A percentile compares a stretch with the other conserved stretches of the same genome.
Conservation (phyloP, 2,797 vertebrate genomes). For the Hydrophis major region DNA sequence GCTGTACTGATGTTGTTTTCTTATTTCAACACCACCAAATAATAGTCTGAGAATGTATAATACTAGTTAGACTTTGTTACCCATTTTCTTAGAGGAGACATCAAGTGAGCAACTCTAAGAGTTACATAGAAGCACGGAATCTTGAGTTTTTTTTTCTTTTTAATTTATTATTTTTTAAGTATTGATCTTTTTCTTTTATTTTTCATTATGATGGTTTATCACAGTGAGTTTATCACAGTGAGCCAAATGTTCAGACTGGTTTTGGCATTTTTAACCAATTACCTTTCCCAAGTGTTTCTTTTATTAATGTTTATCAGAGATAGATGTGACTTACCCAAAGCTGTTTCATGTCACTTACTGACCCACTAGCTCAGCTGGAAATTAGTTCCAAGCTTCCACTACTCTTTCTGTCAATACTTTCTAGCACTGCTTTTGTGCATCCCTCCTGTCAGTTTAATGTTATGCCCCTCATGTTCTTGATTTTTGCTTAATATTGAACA, state of each 20-base stretch:
- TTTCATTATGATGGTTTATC: neutral
- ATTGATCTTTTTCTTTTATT: neutral
- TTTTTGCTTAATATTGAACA: neutral
- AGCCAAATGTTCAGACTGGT: neutral
- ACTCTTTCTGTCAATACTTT: neutral
- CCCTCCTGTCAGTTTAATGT: neutral
- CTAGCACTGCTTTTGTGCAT: neutral
- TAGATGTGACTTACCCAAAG: neutral
- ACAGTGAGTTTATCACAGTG: neutral
- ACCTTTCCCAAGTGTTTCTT: neutral
- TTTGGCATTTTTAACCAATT: neutral
- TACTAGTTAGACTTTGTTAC: neutral
- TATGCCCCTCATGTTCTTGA: neutral
- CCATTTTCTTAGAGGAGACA: neutral
- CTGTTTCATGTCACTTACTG: neutral
- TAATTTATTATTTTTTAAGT: neutral
- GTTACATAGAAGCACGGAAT: neutral
- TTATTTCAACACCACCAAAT: neutral
- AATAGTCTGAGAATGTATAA: neutral
- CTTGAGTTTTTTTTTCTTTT: neutral
- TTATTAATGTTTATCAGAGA: neutral
- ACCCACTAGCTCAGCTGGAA: neutral
- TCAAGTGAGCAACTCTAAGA: neutral
- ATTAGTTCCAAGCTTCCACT: neutral
- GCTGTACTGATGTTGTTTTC: neutral